A percentile compares a stretch with the other conserved stretches of the same genome.
Evolutionary conservation across 2,888 invertebrate species (phyloP).

Genomic region (Dolomedes plantarius): DNA sequence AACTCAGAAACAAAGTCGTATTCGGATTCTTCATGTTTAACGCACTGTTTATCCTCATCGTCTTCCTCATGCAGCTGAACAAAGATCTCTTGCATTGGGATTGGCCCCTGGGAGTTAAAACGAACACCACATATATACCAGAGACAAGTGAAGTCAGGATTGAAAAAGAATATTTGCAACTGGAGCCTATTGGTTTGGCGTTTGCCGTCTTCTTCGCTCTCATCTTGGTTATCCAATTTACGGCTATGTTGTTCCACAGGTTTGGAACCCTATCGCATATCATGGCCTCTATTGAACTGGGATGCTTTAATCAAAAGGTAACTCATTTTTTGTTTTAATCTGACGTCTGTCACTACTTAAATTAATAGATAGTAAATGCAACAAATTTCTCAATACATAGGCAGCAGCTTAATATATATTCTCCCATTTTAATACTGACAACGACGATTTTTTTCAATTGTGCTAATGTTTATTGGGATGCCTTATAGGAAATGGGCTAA

Average conservation of each 20-base stretch:
- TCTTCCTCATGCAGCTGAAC: constrained; percentile 98
- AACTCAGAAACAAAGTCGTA: constrained; percentile 94
- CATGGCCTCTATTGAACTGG: constrained; percentile 94
- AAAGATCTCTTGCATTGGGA: constrained; percentile 96
- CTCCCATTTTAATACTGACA: too few species aligned
- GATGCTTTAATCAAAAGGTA: constrained; percentile 87
- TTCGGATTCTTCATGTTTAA: constrained; percentile 99
- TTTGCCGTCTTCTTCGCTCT: constrained; percentile 98
- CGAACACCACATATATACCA: constrained; percentile 94
- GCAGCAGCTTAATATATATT: too few species aligned
- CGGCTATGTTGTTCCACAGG: constrained; percentile 99
- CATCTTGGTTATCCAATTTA: constrained; percentile 96
- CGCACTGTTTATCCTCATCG: constrained; percentile 98
- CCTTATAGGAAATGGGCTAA: too few species aligned
- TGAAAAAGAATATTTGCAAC: constrained; percentile 91
- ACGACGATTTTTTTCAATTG: too few species aligned
- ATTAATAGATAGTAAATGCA: too few species aligned
- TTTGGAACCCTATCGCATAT: constrained; percentile 98
- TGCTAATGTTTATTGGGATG: too few species aligned
- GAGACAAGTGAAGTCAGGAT: constrained; percentile 89
- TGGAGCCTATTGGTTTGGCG: constrained; percentile 97
- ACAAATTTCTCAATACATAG: too few species aligned
- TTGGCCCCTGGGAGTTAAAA: constrained; percentile 96
- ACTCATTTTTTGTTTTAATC: too few species aligned
- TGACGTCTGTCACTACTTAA: too few species aligned